These are phyloP conservation scores for Drosophila bipectinata DNA, from an alignment of 1,140 invertebrate species.

Conservation along the genomic window DNA sequence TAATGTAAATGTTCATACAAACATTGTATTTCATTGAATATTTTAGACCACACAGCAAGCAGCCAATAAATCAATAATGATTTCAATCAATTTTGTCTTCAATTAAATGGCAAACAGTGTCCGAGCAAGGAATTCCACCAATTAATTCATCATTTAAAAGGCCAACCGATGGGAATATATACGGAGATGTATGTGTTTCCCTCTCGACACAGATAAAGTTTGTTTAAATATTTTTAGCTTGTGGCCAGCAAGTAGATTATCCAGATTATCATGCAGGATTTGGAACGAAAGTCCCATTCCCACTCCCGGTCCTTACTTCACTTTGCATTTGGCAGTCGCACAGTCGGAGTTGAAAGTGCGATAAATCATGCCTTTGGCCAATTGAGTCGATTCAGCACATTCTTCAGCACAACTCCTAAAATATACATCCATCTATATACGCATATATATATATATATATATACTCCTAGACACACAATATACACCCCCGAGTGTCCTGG, in stretches of 20 bases:
- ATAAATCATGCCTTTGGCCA: conserved; percentile 80
- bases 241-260: conserved; percentile 43
- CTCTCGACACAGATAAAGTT: conserved; percentile 24
- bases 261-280: conserved; percentile 35
- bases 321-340: conserved; percentile 37
- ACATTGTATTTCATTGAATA: neutral
- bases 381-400: conserved; percentile 81
- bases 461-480: conserved; percentile 44
- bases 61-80: conserved; percentile 22
- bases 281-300: neutral
- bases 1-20: too few relatives aligned
- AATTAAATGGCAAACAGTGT: conserved; percentile 18
- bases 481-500: conserved; percentile 14
- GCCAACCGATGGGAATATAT: neutral
- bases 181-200: neutral
- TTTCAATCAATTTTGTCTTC: conserved; percentile 21
- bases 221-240: conserved; percentile 44
- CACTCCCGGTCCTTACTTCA: neutral
- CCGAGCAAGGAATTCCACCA: conserved; percentile 12
- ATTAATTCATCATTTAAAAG: conserved; percentile 23
- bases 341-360: conserved; percentile 38
- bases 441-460: neutral
- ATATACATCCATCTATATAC: conserved; percentile 7
- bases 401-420: conserved; percentile 27
- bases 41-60: neutral